These are phyloP conservation scores for Corvus hawaiiensis DNA, from an alignment of 2,113 vertebrate species.

Conservation along the genomic window DNA sequence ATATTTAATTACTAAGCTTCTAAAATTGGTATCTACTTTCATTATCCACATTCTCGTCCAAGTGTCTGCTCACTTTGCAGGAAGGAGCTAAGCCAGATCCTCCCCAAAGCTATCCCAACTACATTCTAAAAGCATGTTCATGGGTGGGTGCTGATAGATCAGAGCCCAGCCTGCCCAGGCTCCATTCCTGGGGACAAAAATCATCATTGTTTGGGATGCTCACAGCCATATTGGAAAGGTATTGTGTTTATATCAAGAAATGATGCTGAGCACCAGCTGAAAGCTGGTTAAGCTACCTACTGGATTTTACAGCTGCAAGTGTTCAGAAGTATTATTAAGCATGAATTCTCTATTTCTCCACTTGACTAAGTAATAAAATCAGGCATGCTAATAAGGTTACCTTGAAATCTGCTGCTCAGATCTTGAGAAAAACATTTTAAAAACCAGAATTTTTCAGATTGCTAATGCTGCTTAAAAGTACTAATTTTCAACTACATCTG, in stretches of 20 bases:
- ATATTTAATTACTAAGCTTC: neutral
- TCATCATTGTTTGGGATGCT: neutral
- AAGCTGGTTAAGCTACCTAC: neutral
- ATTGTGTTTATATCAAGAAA: neutral
- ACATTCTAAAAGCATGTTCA: neutral
- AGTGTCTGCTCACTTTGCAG: neutral
- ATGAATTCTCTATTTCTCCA: neutral
- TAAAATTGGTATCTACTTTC: neutral
- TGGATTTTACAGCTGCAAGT: neutral
- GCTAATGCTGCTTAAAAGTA: neutral
- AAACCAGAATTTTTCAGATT: neutral
- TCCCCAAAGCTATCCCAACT: neutral
- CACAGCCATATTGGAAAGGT: neutral
- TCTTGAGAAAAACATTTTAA: neutral
- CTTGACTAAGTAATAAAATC: neutral
- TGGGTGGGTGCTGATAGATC: neutral
- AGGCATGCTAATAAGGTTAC: neutral
- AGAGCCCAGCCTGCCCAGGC: neutral
- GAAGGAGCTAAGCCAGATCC: neutral
- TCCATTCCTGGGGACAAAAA: neutral
- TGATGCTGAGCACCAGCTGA: neutral
- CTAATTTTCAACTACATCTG: neutral
- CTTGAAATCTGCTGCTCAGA: neutral
- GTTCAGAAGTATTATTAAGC: neutral
- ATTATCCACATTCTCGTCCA: neutral